Evolutionary conservation across 2,888 invertebrate species (phyloP).

Genomic region (Dryobotodes eremita): DNA sequence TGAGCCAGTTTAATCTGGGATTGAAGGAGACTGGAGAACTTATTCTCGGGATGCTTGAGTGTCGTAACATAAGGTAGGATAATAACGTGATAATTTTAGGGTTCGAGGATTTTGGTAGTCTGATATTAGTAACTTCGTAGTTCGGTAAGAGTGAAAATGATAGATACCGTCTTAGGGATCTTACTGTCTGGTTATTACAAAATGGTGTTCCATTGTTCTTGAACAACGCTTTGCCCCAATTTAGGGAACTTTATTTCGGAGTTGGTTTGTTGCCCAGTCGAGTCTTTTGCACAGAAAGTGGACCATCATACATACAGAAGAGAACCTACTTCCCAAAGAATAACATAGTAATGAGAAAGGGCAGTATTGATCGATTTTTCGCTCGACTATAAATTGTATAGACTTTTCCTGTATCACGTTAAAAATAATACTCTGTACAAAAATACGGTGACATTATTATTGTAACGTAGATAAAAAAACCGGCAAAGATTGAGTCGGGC

Average conservation of each 20-base stretch:
- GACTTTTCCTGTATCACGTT: constrained; percentile 1
- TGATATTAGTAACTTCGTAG: constrained; percentile 12
- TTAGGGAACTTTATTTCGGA: neutral
- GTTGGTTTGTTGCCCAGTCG: too few relatives aligned
- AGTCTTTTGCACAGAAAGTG: neutral
- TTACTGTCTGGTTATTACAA: too few relatives aligned
- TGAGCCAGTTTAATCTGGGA: constrained; percentile 80
- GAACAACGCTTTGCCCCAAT: neutral
- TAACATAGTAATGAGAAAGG: constrained; percentile 9
- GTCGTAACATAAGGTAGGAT: constrained; percentile 58
- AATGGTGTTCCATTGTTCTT: neutral
- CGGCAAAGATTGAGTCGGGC: too few relatives aligned
- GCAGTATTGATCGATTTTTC: constrained; percentile 16
- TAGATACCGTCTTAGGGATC: neutral
- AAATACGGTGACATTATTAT: neutral
- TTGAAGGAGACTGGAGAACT: constrained; percentile 73
- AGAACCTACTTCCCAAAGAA: constrained; percentile 15
- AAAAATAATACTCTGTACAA: constrained; percentile 11
- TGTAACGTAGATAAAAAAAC: neutral
- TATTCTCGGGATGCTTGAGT: constrained; percentile 71
- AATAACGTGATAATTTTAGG: constrained; percentile 61
- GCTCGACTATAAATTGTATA: neutral
- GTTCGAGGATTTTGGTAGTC: constrained; percentile 29
- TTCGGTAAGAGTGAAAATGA: neutral
- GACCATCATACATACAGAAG: neutral